A percentile compares a stretch with the other conserved stretches of the same genome.
These are phyloP conservation scores for Drosophila malerkotliana DNA, from an alignment of 1,140 invertebrate species.

Conservation along the genomic window DNA sequence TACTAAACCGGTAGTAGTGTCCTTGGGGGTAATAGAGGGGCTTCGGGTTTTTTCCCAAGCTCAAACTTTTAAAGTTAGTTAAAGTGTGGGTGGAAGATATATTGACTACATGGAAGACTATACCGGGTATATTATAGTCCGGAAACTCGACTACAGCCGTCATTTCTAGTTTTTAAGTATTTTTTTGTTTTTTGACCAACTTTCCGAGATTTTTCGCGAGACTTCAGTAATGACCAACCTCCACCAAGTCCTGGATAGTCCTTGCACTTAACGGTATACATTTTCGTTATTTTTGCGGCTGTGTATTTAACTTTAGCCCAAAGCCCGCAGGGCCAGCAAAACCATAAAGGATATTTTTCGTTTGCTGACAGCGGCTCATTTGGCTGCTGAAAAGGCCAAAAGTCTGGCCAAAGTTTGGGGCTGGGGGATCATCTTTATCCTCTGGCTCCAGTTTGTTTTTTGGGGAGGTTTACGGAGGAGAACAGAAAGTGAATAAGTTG, in stretches of 20 bases:
- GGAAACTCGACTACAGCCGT: too few relatives aligned
- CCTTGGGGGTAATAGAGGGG: too few relatives aligned
- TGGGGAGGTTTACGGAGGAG: slow-evolving; percentile 60
- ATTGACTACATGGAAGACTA: too few relatives aligned
- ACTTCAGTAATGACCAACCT: too few relatives aligned
- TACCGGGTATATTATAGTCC: too few relatives aligned
- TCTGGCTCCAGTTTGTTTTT: slow-evolving; percentile 64
- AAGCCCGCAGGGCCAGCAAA: slow-evolving; percentile 15
- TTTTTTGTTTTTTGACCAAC: too few relatives aligned
- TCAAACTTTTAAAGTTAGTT: too few relatives aligned
- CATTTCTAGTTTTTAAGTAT: too few relatives aligned
- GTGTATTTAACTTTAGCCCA: slow-evolving; percentile 61
- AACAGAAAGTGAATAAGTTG: slow-evolving; percentile 75
- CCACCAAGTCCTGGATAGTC: slow-evolving; percentile 6
- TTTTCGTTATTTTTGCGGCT: slow-evolving; percentile 74
- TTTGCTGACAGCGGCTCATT: slow-evolving; percentile 69
- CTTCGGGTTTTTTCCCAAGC: too few relatives aligned
- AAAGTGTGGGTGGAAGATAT: too few relatives aligned
- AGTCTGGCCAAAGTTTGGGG: slow-evolving; percentile 27
- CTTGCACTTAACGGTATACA: slow-evolving; percentile 57
- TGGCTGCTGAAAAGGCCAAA: slow-evolving; percentile 54
- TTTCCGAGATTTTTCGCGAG: too few relatives aligned
- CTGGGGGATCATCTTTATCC: slow-evolving; percentile 29
- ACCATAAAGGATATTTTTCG: slow-evolving; percentile 27
- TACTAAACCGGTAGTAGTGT: too few relatives aligned